Percentiles rank a stretch among this genome's conserved stretches.
phyloP scores from a whole-genome alignment of 2,888 invertebrate genomes.

The Romanomermis culicivorax region DNA sequence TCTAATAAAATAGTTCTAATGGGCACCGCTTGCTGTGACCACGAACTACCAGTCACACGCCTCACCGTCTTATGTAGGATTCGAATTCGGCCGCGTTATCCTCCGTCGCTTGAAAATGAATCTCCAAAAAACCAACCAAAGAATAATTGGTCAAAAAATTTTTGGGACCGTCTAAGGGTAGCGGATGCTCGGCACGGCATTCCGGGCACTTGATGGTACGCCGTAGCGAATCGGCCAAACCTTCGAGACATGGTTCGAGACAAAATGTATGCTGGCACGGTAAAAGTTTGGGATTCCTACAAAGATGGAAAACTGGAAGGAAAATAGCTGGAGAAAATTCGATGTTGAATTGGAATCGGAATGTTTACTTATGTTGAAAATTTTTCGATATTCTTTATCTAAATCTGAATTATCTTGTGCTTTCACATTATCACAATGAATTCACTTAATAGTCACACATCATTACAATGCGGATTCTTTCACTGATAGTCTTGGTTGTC shows the following conservation, averaged over 20 bases:
- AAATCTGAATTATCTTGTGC: neutral
- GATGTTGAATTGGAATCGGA: neutral
- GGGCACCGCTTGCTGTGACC: too few species aligned
- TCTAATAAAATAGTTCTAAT: too few species aligned
- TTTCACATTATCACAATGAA: too few species aligned
- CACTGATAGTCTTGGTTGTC: too few species aligned
- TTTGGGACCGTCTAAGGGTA: slow-evolving; percentile 33
- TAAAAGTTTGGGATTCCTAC: slow-evolving; percentile 58
- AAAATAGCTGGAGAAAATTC: too few species aligned
- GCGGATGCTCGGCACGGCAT: slow-evolving; percentile 38
- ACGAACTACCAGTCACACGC: too few species aligned
- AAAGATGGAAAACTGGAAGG: too few species aligned
- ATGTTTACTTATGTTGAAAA: neutral
- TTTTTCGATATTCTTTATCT: neutral
- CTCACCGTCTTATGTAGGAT: slow-evolving; percentile 27
- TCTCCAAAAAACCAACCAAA: slow-evolving; percentile 40
- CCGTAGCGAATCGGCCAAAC: slow-evolving; percentile 76
- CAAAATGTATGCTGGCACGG: slow-evolving; percentile 99
- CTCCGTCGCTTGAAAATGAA: slow-evolving; percentile 24
- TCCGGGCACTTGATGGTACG: slow-evolving; percentile 41
- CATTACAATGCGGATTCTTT: too few species aligned
- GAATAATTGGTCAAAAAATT: slow-evolving; percentile 46
- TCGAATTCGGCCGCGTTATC: slow-evolving; percentile 26
- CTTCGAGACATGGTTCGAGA: slow-evolving; percentile 90
- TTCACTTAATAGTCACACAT: too few species aligned